Evolutionary conservation across 2,113 vertebrate species (phyloP).

Genomic region (Marmota flaviventris): DNA sequence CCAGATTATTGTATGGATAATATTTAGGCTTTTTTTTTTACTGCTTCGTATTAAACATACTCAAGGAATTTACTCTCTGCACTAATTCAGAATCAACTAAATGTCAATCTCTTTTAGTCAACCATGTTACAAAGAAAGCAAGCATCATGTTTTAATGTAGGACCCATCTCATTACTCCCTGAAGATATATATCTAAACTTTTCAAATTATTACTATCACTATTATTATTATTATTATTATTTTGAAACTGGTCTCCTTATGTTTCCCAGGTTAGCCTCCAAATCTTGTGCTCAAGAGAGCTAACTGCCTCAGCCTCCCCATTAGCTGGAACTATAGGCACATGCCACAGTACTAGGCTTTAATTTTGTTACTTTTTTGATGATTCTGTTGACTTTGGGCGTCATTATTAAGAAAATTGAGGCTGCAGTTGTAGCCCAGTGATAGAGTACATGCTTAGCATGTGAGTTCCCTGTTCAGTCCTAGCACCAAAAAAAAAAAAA

Average conservation of each 20-base stretch:
- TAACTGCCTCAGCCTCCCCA: neutral
- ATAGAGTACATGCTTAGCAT: neutral
- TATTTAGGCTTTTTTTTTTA: constrained; percentile 30
- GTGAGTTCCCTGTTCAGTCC: too few relatives aligned
- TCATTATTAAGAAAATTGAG: constrained; percentile 44
- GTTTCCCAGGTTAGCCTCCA: neutral
- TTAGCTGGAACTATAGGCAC: neutral
- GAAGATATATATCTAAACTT: neutral
- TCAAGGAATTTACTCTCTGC: neutral
- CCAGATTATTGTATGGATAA: neutral
- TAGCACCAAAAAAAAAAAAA: neutral
- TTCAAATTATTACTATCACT: too few relatives aligned
- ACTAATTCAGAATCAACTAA: neutral
- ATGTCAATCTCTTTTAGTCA: neutral
- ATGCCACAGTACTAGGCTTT: neutral
- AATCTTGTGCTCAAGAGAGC: neutral
- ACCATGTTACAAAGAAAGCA: neutral
- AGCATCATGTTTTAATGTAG: neutral
- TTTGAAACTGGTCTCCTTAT: neutral
- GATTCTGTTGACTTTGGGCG: neutral
- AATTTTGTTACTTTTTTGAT: constrained; percentile 1
- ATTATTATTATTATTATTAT: neutral
- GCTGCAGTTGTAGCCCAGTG: neutral
- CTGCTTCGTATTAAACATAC: neutral
- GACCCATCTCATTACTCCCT: neutral